Percentiles rank a stretch among this genome's conserved stretches.
phyloP scores from a whole-genome alignment of 1,140 invertebrate genomes.

The Adelges cooleyi region DNA sequence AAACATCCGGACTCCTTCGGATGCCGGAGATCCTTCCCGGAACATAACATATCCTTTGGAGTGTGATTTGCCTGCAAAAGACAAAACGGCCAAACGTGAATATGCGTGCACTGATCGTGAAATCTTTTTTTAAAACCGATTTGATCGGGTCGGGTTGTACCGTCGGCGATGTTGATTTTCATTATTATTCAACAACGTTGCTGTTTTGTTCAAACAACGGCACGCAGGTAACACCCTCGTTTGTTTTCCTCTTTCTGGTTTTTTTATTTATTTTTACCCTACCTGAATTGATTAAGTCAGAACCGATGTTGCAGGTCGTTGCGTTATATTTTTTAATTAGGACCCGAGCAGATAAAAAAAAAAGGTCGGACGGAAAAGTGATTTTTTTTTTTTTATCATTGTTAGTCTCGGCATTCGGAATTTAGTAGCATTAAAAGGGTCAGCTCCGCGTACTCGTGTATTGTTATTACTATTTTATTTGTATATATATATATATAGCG shows the following conservation, averaged over 20 bases:
- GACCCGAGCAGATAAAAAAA: background rate
- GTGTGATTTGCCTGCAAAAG: constrained; percentile 68
- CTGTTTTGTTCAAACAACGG: too few species aligned
- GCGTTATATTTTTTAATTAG: constrained; percentile 23
- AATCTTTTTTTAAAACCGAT: too few species aligned
- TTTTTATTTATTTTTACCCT: too few species aligned
- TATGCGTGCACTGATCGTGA: too few species aligned
- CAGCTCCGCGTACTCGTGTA: background rate
- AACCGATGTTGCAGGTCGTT: constrained; percentile 3
- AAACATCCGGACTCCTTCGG: constrained; percentile 62
- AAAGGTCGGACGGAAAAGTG: constrained; percentile 1
- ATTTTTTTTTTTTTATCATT: constrained; percentile 8
- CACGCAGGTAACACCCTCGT: too few species aligned
- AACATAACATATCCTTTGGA: constrained; percentile 67
- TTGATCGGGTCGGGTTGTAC: too few species aligned
- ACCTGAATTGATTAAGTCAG: constrained; percentile 8
- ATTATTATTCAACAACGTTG: too few species aligned
- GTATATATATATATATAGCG: background rate
- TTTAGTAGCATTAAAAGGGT: constrained; percentile 15
- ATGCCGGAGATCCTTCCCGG: constrained; percentile 59
- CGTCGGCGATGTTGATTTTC: too few species aligned
- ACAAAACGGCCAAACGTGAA: constrained; percentile 30
- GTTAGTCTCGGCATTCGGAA: background rate
- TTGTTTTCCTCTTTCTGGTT: background rate
- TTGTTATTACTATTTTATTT: background rate